Conservation (phyloP, 2,797 vertebrate species). For the Sandelia bainsii region DNA sequence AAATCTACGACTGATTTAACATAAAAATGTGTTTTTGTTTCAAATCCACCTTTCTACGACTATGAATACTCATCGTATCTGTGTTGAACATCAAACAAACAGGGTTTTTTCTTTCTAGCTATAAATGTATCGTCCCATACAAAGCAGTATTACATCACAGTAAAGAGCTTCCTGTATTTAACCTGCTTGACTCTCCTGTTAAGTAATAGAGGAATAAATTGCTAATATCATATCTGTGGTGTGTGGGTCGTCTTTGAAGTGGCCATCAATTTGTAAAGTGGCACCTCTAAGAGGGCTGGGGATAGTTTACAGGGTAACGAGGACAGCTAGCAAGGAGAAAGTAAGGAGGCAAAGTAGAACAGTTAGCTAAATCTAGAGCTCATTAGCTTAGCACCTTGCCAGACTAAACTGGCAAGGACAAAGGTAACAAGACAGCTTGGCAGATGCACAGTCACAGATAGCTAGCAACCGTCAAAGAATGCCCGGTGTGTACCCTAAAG, state of each 20-base stretch:
- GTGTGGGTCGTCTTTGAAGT: neutral
- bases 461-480: constrained; percentile 20
- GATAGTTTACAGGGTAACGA: constrained; percentile 9
- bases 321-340: constrained; percentile 4
- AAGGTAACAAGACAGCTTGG: constrained; percentile 17
- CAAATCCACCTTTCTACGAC: constrained; percentile 10
- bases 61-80: constrained; percentile 8
- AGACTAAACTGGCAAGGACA: constrained; percentile 31
- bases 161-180: constrained; percentile 31
- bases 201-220: neutral
- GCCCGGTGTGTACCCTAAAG: constrained; percentile 22
- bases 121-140: constrained; percentile 29
- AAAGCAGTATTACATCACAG: constrained; percentile 39
- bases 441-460: constrained; percentile 24
- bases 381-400: constrained; percentile 38
- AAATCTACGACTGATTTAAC: constrained; percentile 23
- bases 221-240: constrained; percentile 1
- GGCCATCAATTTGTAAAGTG: constrained; percentile 8
- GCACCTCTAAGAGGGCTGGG: neutral
- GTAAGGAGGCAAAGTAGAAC: constrained; percentile 6
- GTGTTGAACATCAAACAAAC: constrained; percentile 21
- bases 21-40: constrained; percentile 24
- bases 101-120: neutral
- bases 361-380: constrained; percentile 41
- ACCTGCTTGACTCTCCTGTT: constrained; percentile 9